Evolutionary conservation across 1,140 invertebrate species (phyloP), one percentile per base, ranked within the genome.

Genomic region (Aphis gossypii): DNA sequence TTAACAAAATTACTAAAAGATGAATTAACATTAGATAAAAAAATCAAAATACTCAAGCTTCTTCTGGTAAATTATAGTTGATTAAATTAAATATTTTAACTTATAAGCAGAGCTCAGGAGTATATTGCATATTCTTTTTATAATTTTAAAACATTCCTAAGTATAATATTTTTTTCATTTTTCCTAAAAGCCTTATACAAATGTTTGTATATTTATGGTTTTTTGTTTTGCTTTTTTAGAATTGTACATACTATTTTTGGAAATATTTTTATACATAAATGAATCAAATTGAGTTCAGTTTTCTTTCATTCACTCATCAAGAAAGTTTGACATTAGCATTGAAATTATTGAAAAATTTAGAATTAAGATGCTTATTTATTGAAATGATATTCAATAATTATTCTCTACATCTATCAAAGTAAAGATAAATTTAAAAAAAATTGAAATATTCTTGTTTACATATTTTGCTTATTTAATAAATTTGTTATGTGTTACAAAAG

Each of bases 41-140:
- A 93, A 86, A 93, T 93, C 30, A 93, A 93, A 93, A 51, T 93
- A 54, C 82, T 93, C 14, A 84, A 93, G 56, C 14, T 93, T 41
- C 92, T 93, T 8, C 92, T 86, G 48, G 92, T 93, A 93, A 93
- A 54, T 93, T 90, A 44, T n/a, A 90, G 18, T 90, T 8, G 6
- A 90, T 44, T 68, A 5, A 68, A 76, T 35, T 76, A 35, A 0
- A 20, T 51, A 51, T n/a, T 76, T n/a, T n/a, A n/a, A n/a, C 14
- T 76, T n/a, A 76, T n/a, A 23, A 35, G 60, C 60, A 76, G 60
- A n/a, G 60, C 14, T 35, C 14, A 6, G 3, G 9, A n/a, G n/a
- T 76, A 18, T 1, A 18, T 76, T 76, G 14, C 11, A 76, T 76
- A 18, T 30, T 30, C n/a, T n/a, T 76, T 76, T 76, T 76, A 14